Evolutionary conservation across 2,113 vertebrate genomes (phyloP).

Genomic region (Otus sunia): DNA sequence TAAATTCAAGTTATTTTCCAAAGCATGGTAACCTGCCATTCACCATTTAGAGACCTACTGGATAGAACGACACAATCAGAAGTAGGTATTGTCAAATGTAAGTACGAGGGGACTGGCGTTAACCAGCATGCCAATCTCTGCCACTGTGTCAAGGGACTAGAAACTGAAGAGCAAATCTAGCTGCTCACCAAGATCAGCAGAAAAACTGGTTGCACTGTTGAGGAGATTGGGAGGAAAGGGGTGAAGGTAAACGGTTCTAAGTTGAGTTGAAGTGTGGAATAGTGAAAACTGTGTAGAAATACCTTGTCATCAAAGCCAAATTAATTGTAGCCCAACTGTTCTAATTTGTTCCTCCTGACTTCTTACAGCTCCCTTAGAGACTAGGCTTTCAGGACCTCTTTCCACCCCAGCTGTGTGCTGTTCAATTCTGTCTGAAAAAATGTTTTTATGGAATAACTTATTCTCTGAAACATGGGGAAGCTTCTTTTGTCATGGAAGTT

Average conservation of each 20-base stretch:
- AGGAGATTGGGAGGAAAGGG: neutral
- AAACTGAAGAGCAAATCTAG: neutral
- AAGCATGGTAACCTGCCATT: neutral
- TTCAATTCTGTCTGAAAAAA: neutral
- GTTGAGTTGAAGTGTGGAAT: neutral
- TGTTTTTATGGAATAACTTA: neutral
- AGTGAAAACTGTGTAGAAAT: neutral
- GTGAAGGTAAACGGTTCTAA: neutral
- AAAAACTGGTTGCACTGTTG: neutral
- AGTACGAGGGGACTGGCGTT: neutral
- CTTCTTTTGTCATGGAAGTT: neutral
- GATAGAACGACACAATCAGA: neutral
- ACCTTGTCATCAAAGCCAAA: neutral
- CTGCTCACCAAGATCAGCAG: neutral
- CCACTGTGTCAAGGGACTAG: neutral
- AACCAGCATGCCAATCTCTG: neutral
- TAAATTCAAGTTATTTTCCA: neutral
- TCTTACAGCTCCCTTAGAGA: neutral
- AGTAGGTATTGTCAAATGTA: neutral
- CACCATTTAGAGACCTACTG: neutral
- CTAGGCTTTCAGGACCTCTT: neutral
- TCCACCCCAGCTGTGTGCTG: neutral
- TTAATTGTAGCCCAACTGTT: neutral
- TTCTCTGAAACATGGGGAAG: neutral
- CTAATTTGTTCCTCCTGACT: neutral